Base-by-base conservation (phyloP, 1,140 invertebrate genomes). In the Macrocentrus cingulum region DNA sequence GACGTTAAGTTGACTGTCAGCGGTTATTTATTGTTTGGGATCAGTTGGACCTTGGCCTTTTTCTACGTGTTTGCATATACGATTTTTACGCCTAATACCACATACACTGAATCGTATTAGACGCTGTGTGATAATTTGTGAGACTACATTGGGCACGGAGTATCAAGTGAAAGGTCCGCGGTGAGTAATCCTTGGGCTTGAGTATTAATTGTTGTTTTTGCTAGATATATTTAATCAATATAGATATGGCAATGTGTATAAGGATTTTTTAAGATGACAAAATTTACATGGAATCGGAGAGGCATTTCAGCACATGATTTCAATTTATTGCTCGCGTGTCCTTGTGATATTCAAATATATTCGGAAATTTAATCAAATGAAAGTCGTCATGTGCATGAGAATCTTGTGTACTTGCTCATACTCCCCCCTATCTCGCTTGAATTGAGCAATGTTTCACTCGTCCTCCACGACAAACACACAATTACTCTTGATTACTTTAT, bases 1-100 rank as follows among this genome's bases (percentile, higher is more conserved):
- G 25, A 29, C 15, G 11, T n/a, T 4, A 13, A 39, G 37, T n/a
- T 13, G 15, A 39, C 3, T 39, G 8, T 44, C 58, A 55, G 61
- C 68, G 61, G 48, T 56, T 62, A 53, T 61, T 49, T 29, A 52
- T 22, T n/a, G 50, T 58, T 64, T 70, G 67, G 66, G 68, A n/a
- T n/a, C n/a, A 70, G 68, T 60, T 57, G 48, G 63, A 60, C 48
- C n/a, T n/a, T n/a, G n/a, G n/a, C n/a, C n/a, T n/a, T n/a, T 56
- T 41, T 39, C 44, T 11, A 16, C 20, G n/a, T 49, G 15, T 13
- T 32, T 49, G 2, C 23, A 23, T n/a, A 48, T 6, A 25, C 8
- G 36, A 64, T 39, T 39, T 39, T 39, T 13, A 39, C 37, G 37
- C 37, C 37, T 13, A 18, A 18, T n/a, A 42, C 20, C n/a, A n/a